Conservation (phyloP, 2,113 vertebrate genomes). For the Noturus placidus region DNA sequence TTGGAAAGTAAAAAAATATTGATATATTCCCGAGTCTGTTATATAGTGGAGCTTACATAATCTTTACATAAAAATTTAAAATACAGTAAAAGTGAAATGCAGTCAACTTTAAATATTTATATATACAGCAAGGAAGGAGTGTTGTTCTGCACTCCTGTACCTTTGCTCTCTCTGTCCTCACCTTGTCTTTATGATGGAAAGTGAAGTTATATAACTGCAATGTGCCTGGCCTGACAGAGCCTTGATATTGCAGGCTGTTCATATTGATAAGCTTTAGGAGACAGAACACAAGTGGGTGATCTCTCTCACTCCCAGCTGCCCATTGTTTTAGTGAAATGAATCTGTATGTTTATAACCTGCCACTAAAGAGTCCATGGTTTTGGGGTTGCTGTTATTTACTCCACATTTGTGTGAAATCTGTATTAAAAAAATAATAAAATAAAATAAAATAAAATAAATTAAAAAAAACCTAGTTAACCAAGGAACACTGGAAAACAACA, state of each 20-base stretch:
- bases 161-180: slow-evolving; percentile 56
- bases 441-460: no score
- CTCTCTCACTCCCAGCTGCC: slow-evolving; percentile 4
- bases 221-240: slow-evolving; percentile 56
- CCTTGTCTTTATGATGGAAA: slow-evolving; percentile 59
- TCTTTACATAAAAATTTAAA: not conserved
- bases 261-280: slow-evolving; percentile 58
- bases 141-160: slow-evolving; percentile 36
- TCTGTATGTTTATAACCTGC: not conserved
- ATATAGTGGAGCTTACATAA: not conserved
- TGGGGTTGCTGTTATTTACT: not conserved
- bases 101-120: not conserved
- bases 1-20: not conserved
- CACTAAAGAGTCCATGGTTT: not conserved
- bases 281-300: slow-evolving; percentile 47
- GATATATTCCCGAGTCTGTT: not conserved
- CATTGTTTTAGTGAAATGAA: slow-evolving; percentile 10
- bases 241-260: slow-evolving; percentile 58
- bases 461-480: not conserved
- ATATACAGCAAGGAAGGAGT: not conserved
- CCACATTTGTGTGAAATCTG: not conserved
- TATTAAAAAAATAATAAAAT: no score
- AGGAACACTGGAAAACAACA: not conserved
- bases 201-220: slow-evolving; percentile 63
- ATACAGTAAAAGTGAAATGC: not conserved